A percentile compares a stretch with the other conserved stretches of the same genome.
Conservation (phyloP, 2,797 vertebrate species). For the Anas bernieri region DNA sequence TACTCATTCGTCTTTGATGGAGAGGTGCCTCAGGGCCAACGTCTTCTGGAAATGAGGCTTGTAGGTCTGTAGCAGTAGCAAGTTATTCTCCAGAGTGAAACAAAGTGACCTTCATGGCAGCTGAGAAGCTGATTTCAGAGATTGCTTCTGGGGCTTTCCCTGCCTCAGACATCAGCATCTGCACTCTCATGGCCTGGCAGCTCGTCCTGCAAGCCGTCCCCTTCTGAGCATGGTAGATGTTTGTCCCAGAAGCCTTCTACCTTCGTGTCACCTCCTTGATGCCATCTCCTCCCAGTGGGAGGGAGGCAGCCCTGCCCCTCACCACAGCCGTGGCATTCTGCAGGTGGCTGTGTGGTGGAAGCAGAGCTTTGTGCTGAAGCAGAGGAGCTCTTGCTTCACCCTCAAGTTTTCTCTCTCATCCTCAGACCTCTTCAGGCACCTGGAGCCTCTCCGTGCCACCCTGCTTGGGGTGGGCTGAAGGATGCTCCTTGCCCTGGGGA, state of each 20-base stretch:
- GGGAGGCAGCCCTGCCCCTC: background rate
- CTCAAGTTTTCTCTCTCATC: background rate
- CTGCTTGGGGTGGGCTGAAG: accelerated
- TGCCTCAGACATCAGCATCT: accelerated
- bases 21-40: background rate
- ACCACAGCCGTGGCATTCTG: background rate
- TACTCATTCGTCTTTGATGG: background rate
- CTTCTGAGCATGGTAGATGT: background rate
- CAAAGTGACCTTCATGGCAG: background rate
- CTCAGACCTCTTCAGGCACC: background rate
- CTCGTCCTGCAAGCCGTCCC: accelerated
- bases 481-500: accelerated
- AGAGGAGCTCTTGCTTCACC: background rate
- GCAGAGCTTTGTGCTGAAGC: background rate
- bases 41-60: background rate
- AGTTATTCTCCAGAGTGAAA: background rate
- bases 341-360: background rate
- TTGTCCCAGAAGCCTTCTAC: background rate
- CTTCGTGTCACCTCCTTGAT: background rate
- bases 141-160: background rate
- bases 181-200: accelerated
- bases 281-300: background rate
- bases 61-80: background rate
- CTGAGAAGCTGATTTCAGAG: background rate
- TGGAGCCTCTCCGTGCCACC: accelerated